Conservation (phyloP, 2,797 vertebrate genomes). For the Sebastes hopkinsi region DNA sequence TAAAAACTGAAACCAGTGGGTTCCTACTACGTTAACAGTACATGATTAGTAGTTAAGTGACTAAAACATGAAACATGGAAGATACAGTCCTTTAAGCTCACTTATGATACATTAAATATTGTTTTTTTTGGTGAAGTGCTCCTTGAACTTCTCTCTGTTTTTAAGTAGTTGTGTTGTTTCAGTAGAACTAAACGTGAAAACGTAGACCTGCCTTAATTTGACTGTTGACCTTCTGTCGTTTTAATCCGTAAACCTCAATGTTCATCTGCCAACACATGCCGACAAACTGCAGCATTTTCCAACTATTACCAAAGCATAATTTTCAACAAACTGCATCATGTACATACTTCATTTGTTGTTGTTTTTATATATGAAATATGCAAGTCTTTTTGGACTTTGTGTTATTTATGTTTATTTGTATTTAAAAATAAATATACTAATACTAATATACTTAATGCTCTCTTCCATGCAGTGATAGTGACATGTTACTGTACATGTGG, state of each 20-base stretch:
- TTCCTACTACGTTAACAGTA: background rate
- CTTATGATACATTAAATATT: background rate
- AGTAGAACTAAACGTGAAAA: conserved; percentile 13
- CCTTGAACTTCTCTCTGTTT: background rate
- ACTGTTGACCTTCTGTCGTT: conserved; percentile 1
- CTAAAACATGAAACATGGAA: background rate
- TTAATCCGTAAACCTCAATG: conserved; percentile 39
- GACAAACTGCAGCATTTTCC: background rate
- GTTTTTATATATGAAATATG: conserved; percentile 25
- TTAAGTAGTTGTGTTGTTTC: background rate
- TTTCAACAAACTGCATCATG: background rate
- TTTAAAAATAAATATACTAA: conserved; percentile 37
- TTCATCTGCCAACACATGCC: conserved; percentile 54
- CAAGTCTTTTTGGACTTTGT: conserved; percentile 17
- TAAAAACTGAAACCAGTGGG: background rate
- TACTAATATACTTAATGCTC: background rate
- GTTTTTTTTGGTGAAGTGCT: conserved; percentile 27
- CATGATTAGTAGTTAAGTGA: background rate
- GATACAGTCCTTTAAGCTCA: background rate
- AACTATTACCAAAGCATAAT: background rate
- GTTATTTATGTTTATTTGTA: conserved; percentile 31
- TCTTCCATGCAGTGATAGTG: background rate
- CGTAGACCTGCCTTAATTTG: conserved; percentile 58
- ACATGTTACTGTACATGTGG: background rate
- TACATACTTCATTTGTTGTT: background rate